These are phyloP conservation scores for Sardina pilchardus DNA, from an alignment of 2,113 vertebrate genomes.

Conservation along the genomic window DNA sequence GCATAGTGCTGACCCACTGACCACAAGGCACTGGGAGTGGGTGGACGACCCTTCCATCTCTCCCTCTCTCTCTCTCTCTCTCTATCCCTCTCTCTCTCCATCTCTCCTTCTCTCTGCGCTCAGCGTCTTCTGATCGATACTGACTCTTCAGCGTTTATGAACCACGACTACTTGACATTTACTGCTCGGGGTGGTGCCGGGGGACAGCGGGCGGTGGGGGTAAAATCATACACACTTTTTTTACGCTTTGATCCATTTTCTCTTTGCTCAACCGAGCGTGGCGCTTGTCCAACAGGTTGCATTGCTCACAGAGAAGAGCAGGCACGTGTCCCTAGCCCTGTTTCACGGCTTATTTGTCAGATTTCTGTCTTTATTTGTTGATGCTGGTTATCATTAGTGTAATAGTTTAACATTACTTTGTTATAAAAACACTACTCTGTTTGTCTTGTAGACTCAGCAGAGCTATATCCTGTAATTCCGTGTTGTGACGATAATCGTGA, in stretches of 20 bases:
- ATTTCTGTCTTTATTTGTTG: not conserved
- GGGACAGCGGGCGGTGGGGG: not conserved
- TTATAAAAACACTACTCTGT: not conserved
- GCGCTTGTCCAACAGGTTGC: constrained; percentile 5
- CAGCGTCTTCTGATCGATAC: constrained; percentile 52
- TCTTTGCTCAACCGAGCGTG: not conserved
- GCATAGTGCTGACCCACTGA: constrained; percentile 64
- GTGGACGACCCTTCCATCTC: constrained; percentile 50
- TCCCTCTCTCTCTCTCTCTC: not conserved
- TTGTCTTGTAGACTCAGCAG: not conserved
- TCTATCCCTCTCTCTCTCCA: not conserved
- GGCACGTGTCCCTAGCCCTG: not conserved
- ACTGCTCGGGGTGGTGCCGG: constrained; percentile 5
- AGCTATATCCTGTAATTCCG: not conserved
- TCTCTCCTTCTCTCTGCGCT: constrained; percentile 39
- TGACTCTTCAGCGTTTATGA: constrained; percentile 47
- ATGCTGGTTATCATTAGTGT: not conserved
- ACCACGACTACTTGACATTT: constrained; percentile 40
- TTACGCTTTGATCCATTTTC: constrained; percentile 7
- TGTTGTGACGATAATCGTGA: not conserved
- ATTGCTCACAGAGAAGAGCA: not conserved
- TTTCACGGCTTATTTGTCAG: not conserved
- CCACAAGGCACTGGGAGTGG: constrained; percentile 44
- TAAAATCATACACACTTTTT: constrained; percentile 19
- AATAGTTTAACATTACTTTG: not conserved